A percentile compares a stretch with the other conserved stretches of the same genome.
Conservation (phyloP, 1,140 invertebrate genomes). For the Cydia amplana region DNA sequence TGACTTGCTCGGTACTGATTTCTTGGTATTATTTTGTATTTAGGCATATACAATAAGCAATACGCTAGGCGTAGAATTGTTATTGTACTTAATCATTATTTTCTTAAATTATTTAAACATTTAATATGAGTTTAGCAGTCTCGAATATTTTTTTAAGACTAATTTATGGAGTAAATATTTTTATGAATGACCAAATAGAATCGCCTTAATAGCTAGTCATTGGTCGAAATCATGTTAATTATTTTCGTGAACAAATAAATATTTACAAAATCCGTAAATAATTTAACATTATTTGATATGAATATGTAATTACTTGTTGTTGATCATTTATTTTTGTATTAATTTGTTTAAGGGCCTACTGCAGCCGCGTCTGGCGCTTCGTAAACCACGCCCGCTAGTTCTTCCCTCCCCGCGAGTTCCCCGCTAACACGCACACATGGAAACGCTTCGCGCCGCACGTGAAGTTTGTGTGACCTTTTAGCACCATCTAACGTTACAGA, state of each 20-base stretch:
- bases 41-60: conserved; percentile 27
- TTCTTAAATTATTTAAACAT: conserved; percentile 1
- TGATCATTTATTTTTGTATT: conserved; percentile 16
- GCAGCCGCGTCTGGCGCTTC: too few relatives aligned
- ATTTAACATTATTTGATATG: not conserved
- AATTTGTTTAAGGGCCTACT: not conserved
- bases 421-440: too few relatives aligned
- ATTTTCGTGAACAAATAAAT: not conserved
- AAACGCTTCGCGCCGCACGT: too few relatives aligned
- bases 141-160: conserved; percentile 16
- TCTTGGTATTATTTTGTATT: conserved; percentile 18
- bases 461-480: too few relatives aligned
- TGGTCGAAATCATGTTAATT: not conserved
- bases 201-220: conserved; percentile 25
- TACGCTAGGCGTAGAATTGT: conserved; percentile 27
- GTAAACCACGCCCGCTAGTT: too few relatives aligned
- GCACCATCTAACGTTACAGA: too few relatives aligned
- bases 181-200: not conserved
- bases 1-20: conserved; percentile 26
- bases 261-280: not conserved
- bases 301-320: not conserved
- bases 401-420: too few relatives aligned
- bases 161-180: not conserved
- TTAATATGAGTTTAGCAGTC: not conserved
- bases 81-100: conserved; percentile 27